Evolutionary conservation across 2,113 vertebrate genomes (phyloP).

Genomic region (Sterrhoptilus dennistouni): DNA sequence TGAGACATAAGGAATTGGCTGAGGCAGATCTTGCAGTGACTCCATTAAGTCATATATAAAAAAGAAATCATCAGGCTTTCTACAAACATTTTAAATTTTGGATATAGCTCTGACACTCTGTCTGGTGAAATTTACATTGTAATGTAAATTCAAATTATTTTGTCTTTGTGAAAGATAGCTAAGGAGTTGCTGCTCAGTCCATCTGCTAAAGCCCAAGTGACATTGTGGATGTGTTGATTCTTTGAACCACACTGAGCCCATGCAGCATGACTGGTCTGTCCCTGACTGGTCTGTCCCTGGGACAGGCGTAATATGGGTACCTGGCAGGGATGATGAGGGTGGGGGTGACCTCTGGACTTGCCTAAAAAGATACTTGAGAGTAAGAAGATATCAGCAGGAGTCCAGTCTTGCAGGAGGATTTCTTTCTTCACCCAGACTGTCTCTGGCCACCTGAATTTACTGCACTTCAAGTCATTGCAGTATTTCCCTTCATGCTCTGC

Average conservation of each 20-base stretch:
- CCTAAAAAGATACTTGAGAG: background rate
- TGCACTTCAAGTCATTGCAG: background rate
- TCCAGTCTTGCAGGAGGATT: background rate
- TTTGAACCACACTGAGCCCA: background rate
- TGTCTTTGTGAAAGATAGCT: background rate
- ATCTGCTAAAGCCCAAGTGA: background rate
- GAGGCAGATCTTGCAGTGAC: background rate
- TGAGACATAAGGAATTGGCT: background rate
- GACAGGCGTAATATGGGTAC: rapidly evolving
- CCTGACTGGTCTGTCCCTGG: rapidly evolving
- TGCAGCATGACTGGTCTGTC: rapidly evolving
- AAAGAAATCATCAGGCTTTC: background rate
- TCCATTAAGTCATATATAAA: background rate
- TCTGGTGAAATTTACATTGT: background rate
- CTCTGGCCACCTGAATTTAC: background rate
- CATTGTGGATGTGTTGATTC: background rate
- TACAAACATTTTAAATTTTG: background rate
- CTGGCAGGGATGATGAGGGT: rapidly evolving
- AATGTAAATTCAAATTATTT: background rate
- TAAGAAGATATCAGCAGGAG: background rate
- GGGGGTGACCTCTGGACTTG: rapidly evolving
- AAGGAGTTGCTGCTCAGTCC: background rate
- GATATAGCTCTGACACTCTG: background rate
- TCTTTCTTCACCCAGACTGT: background rate
- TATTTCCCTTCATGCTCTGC: background rate